Percentiles rank a stretch among this genome's conserved stretches.
phyloP scores from a whole-genome alignment of 23 tunicate species.

The Pegea sp. region DNA sequence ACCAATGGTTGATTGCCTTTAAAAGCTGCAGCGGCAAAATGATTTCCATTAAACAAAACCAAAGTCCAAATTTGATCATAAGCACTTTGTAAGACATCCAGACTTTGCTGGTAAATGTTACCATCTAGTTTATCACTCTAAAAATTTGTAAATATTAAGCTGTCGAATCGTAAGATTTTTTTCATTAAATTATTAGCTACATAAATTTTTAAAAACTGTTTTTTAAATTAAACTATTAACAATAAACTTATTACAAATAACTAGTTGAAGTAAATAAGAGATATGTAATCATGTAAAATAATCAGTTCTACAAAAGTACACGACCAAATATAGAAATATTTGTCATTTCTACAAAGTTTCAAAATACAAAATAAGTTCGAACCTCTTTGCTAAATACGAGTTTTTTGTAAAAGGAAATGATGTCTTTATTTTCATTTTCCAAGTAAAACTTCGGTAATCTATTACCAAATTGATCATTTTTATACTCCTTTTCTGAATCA shows the following conservation, averaged over 20 bases:
- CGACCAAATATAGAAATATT: too few relatives aligned
- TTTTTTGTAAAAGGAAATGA: slow-evolving; percentile 39
- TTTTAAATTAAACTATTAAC: too few relatives aligned
- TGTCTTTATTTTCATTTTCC: slow-evolving; percentile 14
- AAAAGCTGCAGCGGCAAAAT: slow-evolving; percentile 78
- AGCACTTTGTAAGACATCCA: slow-evolving; percentile 1
- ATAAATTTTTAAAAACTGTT: too few relatives aligned
- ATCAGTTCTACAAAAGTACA: too few relatives aligned
- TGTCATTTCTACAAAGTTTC: background rate
- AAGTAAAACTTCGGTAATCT: slow-evolving; percentile 52
- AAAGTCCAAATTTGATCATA: slow-evolving; percentile 13
- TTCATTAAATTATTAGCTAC: too few relatives aligned
- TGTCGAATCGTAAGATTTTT: too few relatives aligned
- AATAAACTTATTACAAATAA: too few relatives aligned
- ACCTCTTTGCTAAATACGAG: slow-evolving; percentile 20
- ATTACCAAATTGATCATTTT: slow-evolving; percentile 23
- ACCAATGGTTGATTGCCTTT: slow-evolving; percentile 12
- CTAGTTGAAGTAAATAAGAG: too few relatives aligned
- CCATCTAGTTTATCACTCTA: too few relatives aligned
- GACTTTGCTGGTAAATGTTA: too few relatives aligned
- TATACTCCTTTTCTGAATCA: slow-evolving; percentile 1
- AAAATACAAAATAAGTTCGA: background rate
- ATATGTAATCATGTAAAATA: too few relatives aligned
- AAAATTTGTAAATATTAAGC: too few relatives aligned
- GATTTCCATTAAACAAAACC: slow-evolving; percentile 52